These are phyloP conservation scores for Hestina assimilis DNA, from an alignment of 1,140 invertebrate genomes.

Conservation along the genomic window DNA sequence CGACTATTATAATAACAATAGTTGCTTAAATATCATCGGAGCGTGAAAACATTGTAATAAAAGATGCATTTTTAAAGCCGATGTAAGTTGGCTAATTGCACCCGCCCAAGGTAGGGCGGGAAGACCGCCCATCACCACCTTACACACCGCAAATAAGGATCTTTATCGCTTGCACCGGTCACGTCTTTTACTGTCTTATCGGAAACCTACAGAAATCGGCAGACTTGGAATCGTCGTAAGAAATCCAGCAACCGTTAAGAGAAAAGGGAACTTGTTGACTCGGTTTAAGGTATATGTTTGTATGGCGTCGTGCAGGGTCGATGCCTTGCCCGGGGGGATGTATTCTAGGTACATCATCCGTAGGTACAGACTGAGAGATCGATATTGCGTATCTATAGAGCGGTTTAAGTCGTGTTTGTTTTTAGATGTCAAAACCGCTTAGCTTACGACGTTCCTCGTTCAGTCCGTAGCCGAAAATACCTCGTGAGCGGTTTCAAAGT, in stretches of 20 bases:
- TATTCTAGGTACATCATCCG: conserved; percentile 65
- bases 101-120: conserved; percentile 62
- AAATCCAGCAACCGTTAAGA: conserved; percentile 37
- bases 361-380: conserved; percentile 63
- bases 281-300: conserved; percentile 35
- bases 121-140: conserved; percentile 47
- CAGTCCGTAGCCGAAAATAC: conserved; percentile 32
- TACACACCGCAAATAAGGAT: conserved; percentile 43
- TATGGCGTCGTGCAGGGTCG: conserved; percentile 39
- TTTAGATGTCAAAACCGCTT: conserved; percentile 48
- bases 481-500: conserved; percentile 2
- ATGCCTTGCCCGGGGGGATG: conserved; percentile 52
- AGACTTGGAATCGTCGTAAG: conserved; percentile 69
- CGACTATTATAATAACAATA: conserved; percentile 29
- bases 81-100: conserved; percentile 58
- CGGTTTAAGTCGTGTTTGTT: conserved; percentile 50
- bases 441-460: conserved; percentile 24
- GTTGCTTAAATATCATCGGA: conserved; percentile 22
- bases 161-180: conserved; percentile 45
- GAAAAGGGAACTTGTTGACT: conserved; percentile 42
- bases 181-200: conserved; percentile 63
- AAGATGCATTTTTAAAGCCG: conserved; percentile 58
- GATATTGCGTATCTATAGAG: conserved; percentile 56
- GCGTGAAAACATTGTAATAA: conserved; percentile 48
- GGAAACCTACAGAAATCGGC: conserved; percentile 42